Evolutionary conservation across 2,113 vertebrate genomes (phyloP), one percentile per base, ranked within the genome.

Genomic region (Oostethus manadensis): DNA sequence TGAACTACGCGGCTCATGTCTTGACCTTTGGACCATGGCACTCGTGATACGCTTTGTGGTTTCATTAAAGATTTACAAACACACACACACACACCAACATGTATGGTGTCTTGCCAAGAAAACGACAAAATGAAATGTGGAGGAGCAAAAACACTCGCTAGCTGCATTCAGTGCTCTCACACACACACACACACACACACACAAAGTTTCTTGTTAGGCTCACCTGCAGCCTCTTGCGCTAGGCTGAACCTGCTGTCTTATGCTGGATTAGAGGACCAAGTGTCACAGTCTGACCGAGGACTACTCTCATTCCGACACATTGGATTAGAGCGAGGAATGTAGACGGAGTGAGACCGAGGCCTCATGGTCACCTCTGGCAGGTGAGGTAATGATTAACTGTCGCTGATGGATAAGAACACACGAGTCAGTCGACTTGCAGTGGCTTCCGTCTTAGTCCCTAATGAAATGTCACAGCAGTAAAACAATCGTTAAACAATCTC

Each of bases 361-460:
- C 59, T 23, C 29, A 57, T 43, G 5, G 7, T 3, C 54, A 18
- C 49, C 77, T 76, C 79, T 79, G 73, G 74, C 79, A 76, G 77
- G 57, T 70, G 70, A 73, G 64, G 15, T 22, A 79, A 84, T 85
- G 55, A 85, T 85, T 84, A 84, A 84, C 74, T 10, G 18, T 7
- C 10, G 21, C n/a, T 21, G 38, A 71, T 57, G 45, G 13, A 9
- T 69, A 18, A 33, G 20, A 57, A 16, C 10, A 59, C 38, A 22
- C 20, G 1, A 43, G 40, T 18, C 14, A 22, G 10, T 4, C 6
- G 38, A 42, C 38, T 14, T 42, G 13, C 1, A 42, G 5, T 33
- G 29, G 29, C 29, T 33, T 33, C 23, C 2, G 23, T 26, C 23
- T 26, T 26, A n/a, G n/a, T n/a, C n/a, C n/a, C n/a, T 26, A 26